Conservation (phyloP, 2,888 invertebrate species). For the Cephalotes varians region DNA sequence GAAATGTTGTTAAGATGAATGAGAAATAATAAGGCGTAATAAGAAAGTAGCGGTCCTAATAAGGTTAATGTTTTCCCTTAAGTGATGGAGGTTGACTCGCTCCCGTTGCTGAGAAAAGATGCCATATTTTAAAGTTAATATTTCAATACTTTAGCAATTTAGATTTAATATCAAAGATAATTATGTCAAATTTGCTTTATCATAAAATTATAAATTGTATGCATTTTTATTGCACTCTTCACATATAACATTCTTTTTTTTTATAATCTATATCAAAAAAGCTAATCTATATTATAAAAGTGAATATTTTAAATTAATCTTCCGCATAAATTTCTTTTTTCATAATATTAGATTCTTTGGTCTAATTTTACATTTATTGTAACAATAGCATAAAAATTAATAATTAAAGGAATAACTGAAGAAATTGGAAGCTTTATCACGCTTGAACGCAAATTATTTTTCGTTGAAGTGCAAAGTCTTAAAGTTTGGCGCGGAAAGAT, state of each 20-base stretch:
- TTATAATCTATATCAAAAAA: not conserved
- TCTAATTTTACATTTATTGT: not conserved
- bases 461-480: conserved; percentile 20
- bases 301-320: not conserved
- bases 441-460: not conserved
- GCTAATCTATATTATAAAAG: not conserved
- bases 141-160: conserved; percentile 31
- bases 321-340: not conserved
- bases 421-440: not conserved
- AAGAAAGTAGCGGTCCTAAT: conserved; percentile 45
- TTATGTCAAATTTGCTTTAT: not conserved
- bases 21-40: conserved; percentile 39
- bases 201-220: not conserved
- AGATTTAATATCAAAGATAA: not conserved
- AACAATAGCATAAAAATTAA: not conserved
- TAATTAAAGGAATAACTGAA: not conserved
- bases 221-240: not conserved
- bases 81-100: conserved; percentile 51
- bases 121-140: conserved; percentile 35
- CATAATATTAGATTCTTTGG: not conserved
- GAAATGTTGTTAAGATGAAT: conserved; percentile 52
- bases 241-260: not conserved
- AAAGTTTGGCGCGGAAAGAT: conserved; percentile 29
- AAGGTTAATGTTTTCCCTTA: conserved; percentile 48
- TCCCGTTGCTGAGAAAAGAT: conserved; percentile 29